Base-by-base conservation (phyloP, 2,888 invertebrate species). In the Amorpha juglandis region DNA sequence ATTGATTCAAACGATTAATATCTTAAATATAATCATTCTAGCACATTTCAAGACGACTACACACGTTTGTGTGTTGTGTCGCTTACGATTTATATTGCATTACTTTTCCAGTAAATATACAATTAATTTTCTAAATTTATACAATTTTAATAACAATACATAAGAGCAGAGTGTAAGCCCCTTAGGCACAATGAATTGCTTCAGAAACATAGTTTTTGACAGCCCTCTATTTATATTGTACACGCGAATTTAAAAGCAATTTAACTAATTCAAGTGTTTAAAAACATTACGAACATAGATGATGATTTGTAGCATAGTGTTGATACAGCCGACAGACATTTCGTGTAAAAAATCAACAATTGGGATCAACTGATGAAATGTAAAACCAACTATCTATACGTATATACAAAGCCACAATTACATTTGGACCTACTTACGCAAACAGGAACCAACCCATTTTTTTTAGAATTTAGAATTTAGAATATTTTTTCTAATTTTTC, bases 111-210 rank as follows among this genome's bases (percentile, higher is more conserved):
- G 27, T 14, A 14, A 52, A 11, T 19, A 1, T 42, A 58, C 16
- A 42, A 42, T 11, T 58, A 38, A 58, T 19, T 12, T 19, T 58
- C 42, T 58, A 42, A 42, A 58, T 58, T 19, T 58, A 42, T 42
- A 58, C 19, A 58, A 38, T 9, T 42, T 58, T 42, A 27, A 27
- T 16, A 58, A 58, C 42, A 58, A 58, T 42, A 58, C 58, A 38
- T 21, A 58, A 12, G 33, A 38, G 38, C 38, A 38, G 42, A 58
- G 42, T 42, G 58, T 19, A 19, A 58, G 58, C 58, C 58, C 58
- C 58, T 12, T 16, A 42, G 58, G 58, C 58, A 58, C 58, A 58
- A 19, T 42, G n/a, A 58, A 55, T 35, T 35, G 16, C 58, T 12
- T 58, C 38, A 0, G 35, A 42, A 38, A 58, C 19, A 42, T 38